These are phyloP conservation scores for Chymomyza caudatula DNA, from an alignment of 2,888 invertebrate species.

Conservation along the genomic window DNA sequence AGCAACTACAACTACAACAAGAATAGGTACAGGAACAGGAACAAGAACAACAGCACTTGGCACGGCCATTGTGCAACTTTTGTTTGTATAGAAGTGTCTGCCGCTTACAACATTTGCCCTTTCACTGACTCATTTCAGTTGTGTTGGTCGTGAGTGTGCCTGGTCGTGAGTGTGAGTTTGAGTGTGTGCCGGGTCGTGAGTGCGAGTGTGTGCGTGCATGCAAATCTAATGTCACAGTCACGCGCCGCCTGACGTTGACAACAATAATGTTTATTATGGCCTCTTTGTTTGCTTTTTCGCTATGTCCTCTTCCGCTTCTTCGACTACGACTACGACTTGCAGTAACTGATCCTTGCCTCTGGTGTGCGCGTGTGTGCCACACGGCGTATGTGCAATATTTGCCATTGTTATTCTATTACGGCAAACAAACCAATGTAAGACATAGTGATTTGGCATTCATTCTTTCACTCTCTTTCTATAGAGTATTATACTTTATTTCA, in stretches of 20 bases:
- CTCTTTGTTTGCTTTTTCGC: neutral
- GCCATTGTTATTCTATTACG: conserved; percentile 16
- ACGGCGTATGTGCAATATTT: conserved; percentile 33
- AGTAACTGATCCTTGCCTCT: neutral
- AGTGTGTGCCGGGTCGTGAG: neutral
- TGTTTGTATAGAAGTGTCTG: conserved; percentile 48
- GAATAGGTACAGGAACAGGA: neutral
- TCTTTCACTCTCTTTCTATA: conserved; percentile 48
- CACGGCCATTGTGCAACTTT: conserved; percentile 35
- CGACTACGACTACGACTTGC: neutral
- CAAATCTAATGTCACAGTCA: conserved; percentile 63
- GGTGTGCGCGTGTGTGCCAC: conserved; percentile 3
- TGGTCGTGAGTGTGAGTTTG: neutral
- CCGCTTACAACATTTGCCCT: conserved; percentile 9
- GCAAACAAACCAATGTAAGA: conserved; percentile 19
- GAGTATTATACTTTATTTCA: neutral
- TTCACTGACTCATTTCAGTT: neutral
- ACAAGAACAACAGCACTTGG: conserved; percentile 33
- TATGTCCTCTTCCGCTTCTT: neutral
- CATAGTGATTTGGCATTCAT: conserved; percentile 27
- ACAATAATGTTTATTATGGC: conserved; percentile 49
- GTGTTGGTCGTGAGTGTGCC: neutral
- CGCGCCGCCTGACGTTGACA: conserved; percentile 60
- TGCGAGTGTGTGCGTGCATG: conserved; percentile 8
- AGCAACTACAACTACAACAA: neutral